Percentiles rank a stretch among this genome's conserved stretches.
Conservation (phyloP, 2,113 vertebrate genomes). For the Bombycilla garrulus region DNA sequence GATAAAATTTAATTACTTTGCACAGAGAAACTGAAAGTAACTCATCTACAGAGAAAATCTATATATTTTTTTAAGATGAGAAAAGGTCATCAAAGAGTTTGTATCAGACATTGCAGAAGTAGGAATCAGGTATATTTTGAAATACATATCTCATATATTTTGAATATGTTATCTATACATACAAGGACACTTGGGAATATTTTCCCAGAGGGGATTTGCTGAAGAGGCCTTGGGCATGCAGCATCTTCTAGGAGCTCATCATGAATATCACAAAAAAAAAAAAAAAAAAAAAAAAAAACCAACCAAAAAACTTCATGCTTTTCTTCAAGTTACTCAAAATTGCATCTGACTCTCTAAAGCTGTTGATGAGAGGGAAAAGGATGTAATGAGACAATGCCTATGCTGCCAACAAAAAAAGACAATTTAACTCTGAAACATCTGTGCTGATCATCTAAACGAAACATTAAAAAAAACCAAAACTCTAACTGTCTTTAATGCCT, state of each 20-base stretch:
- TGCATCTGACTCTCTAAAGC: neutral
- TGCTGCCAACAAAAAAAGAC: neutral
- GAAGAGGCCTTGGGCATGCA: neutral
- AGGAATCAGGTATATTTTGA: neutral
- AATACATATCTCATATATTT: neutral
- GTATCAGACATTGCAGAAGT: neutral
- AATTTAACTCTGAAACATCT: constrained; percentile 1
- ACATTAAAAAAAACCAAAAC: neutral
- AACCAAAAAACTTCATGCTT: neutral
- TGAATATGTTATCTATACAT: neutral
- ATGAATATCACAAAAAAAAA: neutral
- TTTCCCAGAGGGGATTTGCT: neutral
- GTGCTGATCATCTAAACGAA: neutral
- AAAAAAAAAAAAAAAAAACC: neutral
- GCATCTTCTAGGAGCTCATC: neutral
- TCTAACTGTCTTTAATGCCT: neutral
- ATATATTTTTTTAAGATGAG: neutral
- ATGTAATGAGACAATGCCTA: neutral
- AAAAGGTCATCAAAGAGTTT: neutral
- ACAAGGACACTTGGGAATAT: neutral
- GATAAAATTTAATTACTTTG: neutral
- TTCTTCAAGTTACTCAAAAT: neutral
- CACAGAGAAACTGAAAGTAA: neutral
- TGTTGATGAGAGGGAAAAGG: neutral
- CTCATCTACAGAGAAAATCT: neutral